Evolutionary conservation across 2,113 vertebrate species (phyloP), one percentile per base, ranked within the genome.

Genomic region (Amblyornis subalaris): DNA sequence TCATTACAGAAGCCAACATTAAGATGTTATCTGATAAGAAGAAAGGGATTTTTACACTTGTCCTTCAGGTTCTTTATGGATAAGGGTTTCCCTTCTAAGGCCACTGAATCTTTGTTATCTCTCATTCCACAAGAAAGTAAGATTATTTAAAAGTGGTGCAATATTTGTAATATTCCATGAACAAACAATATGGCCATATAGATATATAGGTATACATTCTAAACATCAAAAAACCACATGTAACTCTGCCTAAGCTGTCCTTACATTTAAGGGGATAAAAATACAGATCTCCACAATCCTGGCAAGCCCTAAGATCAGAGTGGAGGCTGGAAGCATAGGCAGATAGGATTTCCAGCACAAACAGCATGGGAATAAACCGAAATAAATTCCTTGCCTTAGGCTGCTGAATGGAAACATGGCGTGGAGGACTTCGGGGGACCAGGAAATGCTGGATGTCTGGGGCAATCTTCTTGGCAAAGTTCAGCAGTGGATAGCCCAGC

Each of bases 281-380:
- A 14, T 11, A 38, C 8, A 14, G 7, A 35, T 31, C 3, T 0
- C 7, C 14, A 16, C 0, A 2, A 8, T 45, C 16, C 47, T 33
- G 29, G 12, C 8, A 88, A 75, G 33, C 4, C 53, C 12, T 36
- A 45, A 50, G 23, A 42, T 18, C 42, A 57, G 13, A 36, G 24
- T 23, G 20, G 12, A 77, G 17, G 6, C 8, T 40, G 15, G 20
- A 61, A 55, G 6, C 10, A 10, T 3, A 24, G 21, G 18, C 21
- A 76, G 16, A 45, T 29, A 9, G 71, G 33, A 61, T 13, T 23
- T 29, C 9, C 5, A 57, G 15, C 13, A 67, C 1, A 3, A 70
- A 8, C 6, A 60, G 8, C 12, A 26, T 47, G n/a, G 42, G 36
- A 81, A 36, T 22, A 55, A 80, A 55, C 3, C 14, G 22, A 44